A percentile compares a stretch with the other conserved stretches of the same genome.
These are phyloP conservation scores for Notoglanidium macrostoma DNA, from an alignment of 2,797 vertebrate genomes.

Conservation along the genomic window DNA sequence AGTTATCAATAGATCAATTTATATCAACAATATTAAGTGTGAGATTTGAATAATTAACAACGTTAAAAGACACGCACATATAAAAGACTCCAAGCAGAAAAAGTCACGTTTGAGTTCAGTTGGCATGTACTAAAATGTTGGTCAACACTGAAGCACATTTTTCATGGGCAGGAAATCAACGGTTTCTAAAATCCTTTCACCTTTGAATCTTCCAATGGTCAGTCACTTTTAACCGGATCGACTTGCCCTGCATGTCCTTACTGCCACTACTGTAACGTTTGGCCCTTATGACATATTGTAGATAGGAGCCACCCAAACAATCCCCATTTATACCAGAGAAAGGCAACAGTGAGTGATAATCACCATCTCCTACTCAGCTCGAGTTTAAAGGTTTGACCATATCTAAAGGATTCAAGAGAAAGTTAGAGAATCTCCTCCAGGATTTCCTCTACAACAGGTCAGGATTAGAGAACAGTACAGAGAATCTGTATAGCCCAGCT, in stretches of 20 bases:
- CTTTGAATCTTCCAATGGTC: background rate
- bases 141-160: background rate
- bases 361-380: conserved; percentile 70
- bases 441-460: conserved; percentile 71
- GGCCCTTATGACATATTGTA: conserved; percentile 60
- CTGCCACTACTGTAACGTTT: conserved; percentile 25
- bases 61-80: background rate
- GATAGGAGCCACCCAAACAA: conserved; percentile 56
- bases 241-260: background rate
- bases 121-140: background rate
- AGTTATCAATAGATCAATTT: background rate
- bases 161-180: background rate
- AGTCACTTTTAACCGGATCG: background rate
- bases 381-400: conserved; percentile 64
- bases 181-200: background rate
- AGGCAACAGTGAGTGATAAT: conserved; percentile 63
- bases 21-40: background rate
- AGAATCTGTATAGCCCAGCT: conserved; percentile 64
- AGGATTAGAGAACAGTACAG: conserved; percentile 60
- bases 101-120: background rate
- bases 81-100: background rate
- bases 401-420: conserved; percentile 69
- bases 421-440: conserved; percentile 72
- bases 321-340: conserved; percentile 43
- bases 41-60: background rate